A percentile compares a stretch with the other conserved stretches of the same genome.
Evolutionary conservation across 37 sponge, comb jelly and placozoan species (phyloP).

Genomic region (Bolinopsis microptera): DNA sequence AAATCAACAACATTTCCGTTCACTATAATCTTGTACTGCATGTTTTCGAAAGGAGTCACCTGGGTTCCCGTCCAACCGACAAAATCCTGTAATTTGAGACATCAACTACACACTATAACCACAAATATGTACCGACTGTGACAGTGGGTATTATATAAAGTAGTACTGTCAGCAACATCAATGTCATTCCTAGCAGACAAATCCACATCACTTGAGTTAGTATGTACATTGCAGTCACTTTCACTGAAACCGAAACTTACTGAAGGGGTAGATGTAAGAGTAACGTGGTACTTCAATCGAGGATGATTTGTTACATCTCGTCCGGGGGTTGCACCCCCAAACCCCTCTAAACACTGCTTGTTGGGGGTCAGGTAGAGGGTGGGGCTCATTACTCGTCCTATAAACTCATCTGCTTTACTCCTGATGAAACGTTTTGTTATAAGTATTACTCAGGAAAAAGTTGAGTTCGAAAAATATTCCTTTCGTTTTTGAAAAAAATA

Average conservation of each 20-base stretch:
- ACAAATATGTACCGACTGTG: too few species aligned
- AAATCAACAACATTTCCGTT: background rate
- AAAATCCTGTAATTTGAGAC: background rate
- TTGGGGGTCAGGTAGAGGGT: background rate
- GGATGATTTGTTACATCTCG: background rate
- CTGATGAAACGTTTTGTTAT: background rate
- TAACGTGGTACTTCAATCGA: background rate
- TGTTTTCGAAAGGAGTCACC: background rate
- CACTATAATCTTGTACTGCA: constrained; percentile 14
- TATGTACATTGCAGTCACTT: too few species aligned
- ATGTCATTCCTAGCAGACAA: too few species aligned
- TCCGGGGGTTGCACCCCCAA: background rate
- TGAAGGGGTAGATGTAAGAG: background rate
- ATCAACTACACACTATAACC: too few species aligned
- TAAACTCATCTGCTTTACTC: constrained; percentile 35
- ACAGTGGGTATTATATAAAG: too few species aligned
- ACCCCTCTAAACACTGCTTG: background rate
- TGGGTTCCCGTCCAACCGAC: background rate
- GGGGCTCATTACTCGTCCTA: constrained; percentile 12
- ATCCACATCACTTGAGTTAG: too few species aligned
- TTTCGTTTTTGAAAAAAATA: too few species aligned
- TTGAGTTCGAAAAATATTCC: too few species aligned
- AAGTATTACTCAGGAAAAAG: too few species aligned
- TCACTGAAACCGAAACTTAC: too few species aligned
- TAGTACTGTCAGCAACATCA: too few species aligned